Evolutionary conservation across 2,888 invertebrate species (phyloP).

Genomic region (Xylophagus ater): DNA sequence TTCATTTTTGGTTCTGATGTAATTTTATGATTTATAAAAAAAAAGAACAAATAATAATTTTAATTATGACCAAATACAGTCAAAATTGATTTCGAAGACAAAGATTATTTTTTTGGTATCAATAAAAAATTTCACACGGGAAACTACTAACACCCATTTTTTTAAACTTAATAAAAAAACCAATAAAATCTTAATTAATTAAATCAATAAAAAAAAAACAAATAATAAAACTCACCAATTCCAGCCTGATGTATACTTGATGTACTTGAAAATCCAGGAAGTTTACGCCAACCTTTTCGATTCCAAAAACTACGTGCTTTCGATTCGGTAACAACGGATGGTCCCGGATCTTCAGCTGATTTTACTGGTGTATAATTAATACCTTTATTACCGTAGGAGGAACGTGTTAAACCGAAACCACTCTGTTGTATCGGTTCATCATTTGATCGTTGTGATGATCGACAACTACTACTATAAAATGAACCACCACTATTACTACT

Average conservation of each 20-base stretch:
- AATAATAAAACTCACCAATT: constrained; percentile 47
- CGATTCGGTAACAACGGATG: constrained; percentile 26
- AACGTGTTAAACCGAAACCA: constrained; percentile 25
- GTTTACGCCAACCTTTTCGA: constrained; percentile 67
- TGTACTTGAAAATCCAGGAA: constrained; percentile 61
- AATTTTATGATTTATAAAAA: too few species aligned
- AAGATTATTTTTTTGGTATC: too few species aligned
- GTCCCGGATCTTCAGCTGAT: constrained; percentile 37
- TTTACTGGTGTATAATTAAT: constrained; percentile 23
- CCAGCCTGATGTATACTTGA: constrained; percentile 58
- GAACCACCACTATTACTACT: constrained; percentile 36
- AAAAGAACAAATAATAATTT: too few species aligned
- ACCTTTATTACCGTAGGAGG: constrained; percentile 40
- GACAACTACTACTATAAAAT: constrained; percentile 23
- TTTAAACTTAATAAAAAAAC: too few species aligned
- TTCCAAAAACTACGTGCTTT: constrained; percentile 51
- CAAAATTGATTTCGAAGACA: too few species aligned
- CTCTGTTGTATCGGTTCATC: constrained; percentile 17
- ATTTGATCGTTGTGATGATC: constrained; percentile 32
- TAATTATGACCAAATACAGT: too few species aligned
- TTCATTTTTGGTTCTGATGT: too few species aligned
- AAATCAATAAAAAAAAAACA: too few species aligned
- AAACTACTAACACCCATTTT: too few species aligned
- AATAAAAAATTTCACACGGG: too few species aligned
- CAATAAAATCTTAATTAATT: too few species aligned